These are phyloP conservation scores for Lophotriccus pileatus DNA, from an alignment of 2,797 vertebrate genomes.

Conservation along the genomic window DNA sequence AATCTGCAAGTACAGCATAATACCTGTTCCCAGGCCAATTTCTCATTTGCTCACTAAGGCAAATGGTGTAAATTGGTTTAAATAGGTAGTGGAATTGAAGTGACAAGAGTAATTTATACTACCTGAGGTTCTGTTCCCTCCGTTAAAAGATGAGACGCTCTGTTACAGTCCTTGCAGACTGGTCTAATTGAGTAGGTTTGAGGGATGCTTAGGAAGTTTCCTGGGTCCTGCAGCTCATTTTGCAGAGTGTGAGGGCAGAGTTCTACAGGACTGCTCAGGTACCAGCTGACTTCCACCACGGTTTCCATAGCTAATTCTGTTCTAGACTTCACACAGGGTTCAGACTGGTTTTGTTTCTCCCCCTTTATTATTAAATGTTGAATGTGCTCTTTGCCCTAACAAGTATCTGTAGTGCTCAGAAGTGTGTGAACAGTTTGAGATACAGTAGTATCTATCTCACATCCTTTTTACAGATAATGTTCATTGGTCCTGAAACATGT, in stretches of 20 bases:
- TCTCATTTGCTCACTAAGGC: slow-evolving; percentile 18
- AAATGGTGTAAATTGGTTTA: slow-evolving; percentile 48
- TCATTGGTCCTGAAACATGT: not conserved
- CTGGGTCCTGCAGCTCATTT: not conserved
- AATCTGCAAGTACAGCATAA: not conserved
- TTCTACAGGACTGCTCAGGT: not conserved
- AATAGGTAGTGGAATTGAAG: slow-evolving; percentile 45
- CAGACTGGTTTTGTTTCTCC: not conserved
- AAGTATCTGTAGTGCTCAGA: not conserved
- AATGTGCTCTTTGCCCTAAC: not conserved
- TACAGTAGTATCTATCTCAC: not conserved
- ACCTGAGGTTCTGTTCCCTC: not conserved
- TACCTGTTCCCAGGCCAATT: not conserved
- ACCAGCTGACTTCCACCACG: not conserved
- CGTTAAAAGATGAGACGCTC: not conserved
- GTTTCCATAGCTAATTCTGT: not conserved
- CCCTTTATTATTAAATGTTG: not conserved
- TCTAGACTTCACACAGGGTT: not conserved
- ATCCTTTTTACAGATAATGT: not conserved
- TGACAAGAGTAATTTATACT: slow-evolving; percentile 59
- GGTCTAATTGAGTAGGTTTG: not conserved
- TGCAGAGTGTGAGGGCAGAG: not conserved
- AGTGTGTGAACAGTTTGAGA: not conserved
- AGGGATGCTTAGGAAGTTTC: not conserved
- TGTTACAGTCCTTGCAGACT: not conserved